Conservation (phyloP, 2,888 invertebrate species). For the Diplolepis rosae region DNA sequence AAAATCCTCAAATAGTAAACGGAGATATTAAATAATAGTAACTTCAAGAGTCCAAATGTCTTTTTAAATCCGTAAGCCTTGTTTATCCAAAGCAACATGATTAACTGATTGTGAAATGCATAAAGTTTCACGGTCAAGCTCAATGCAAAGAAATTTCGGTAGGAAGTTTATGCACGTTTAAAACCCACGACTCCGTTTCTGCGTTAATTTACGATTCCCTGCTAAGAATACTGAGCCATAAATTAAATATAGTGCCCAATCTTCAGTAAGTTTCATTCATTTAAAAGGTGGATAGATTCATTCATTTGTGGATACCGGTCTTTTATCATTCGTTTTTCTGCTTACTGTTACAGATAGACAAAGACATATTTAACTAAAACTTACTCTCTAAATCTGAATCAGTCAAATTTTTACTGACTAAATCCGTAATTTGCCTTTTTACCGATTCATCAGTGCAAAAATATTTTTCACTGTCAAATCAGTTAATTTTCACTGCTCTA, state of each 20-base stretch:
- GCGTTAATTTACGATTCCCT: not conserved
- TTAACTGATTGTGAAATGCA: not conserved
- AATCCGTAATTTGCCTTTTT: too few species aligned
- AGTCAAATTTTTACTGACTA: too few species aligned
- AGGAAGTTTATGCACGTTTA: not conserved
- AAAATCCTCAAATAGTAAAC: not conserved
- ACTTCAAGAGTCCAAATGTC: not conserved
- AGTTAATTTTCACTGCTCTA: too few species aligned
- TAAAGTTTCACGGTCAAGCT: not conserved
- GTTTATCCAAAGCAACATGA: not conserved
- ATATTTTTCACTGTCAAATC: too few species aligned
- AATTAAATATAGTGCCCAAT: not conserved
- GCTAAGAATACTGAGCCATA: not conserved
- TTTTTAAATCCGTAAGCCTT: too few species aligned
- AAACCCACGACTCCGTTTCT: not conserved
- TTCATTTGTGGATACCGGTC: too few species aligned
- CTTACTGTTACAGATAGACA: too few species aligned
- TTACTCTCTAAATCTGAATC: too few species aligned
- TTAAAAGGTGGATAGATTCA: too few species aligned
- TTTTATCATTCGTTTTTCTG: too few species aligned
- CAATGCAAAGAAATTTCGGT: not conserved
- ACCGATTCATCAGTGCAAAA: too few species aligned
- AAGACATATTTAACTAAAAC: too few species aligned
- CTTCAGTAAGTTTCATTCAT: not conserved
- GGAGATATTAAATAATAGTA: not conserved